Conservation (phyloP, 2,888 invertebrate genomes). For the Lissonota sp. region DNA sequence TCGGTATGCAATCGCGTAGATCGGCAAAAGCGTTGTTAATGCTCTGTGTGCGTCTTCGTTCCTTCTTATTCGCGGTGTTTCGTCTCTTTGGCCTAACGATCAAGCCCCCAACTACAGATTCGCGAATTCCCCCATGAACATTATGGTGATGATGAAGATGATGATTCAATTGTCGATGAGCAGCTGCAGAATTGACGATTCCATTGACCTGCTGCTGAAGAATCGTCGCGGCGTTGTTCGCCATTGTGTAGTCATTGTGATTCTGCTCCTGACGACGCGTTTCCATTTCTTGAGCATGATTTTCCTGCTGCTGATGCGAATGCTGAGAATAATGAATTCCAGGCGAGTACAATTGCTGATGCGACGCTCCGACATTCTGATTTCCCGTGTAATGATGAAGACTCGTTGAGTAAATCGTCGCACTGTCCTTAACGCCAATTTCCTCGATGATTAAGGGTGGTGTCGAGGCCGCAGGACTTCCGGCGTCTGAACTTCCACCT, state of each 20-base stretch:
- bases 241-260: constrained; percentile 48
- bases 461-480: constrained; percentile 81
- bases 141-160: constrained; percentile 70
- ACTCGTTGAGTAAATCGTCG: constrained; percentile 71
- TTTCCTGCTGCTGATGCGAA: constrained; percentile 64
- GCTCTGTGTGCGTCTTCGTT: constrained; percentile 94
- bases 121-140: constrained; percentile 63
- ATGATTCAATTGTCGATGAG: constrained; percentile 76
- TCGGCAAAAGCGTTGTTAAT: constrained; percentile 98
- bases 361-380: constrained; percentile 55
- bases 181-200: constrained; percentile 82
- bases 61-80: constrained; percentile 97
- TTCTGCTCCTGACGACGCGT: constrained; percentile 36
- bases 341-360: constrained; percentile 73
- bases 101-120: constrained; percentile 60
- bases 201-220: constrained; percentile 70
- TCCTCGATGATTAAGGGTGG: constrained; percentile 81
- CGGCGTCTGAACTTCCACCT: constrained; percentile 81
- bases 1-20: constrained; percentile 96
- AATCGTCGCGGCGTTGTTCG: constrained; percentile 19
- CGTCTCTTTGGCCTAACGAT: constrained; percentile 87
- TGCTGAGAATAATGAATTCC: constrained; percentile 66
- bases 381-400: constrained; percentile 70
- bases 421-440: constrained; percentile 78
- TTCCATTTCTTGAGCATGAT: constrained; percentile 53